phyloP scores from a whole-genome alignment of 2,888 invertebrate genomes.

The Drosophila paranaensis region DNA sequence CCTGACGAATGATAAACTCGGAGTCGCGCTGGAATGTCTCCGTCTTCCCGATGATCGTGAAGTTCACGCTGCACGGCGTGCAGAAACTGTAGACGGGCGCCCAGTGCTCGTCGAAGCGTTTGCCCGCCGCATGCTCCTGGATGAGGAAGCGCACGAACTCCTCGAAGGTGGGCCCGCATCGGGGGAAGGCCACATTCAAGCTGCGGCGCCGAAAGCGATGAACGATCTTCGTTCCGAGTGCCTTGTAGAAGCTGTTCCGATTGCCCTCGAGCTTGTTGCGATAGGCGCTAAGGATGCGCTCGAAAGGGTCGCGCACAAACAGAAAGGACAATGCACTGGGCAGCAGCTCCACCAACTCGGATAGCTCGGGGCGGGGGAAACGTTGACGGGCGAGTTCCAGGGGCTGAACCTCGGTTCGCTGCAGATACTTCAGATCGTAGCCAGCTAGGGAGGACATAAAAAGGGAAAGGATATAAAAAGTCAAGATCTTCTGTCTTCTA shows the following conservation, averaged over 20 bases:
- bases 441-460: conserved; percentile 84
- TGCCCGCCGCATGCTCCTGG: conserved; percentile 86
- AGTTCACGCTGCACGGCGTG: conserved; percentile 88
- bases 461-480: too few relatives aligned
- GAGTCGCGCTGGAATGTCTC: conserved; percentile 88
- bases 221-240: conserved; percentile 88
- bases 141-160: conserved; percentile 90
- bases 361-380: conserved; percentile 88
- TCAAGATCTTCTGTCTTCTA: background rate
- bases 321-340: conserved; percentile 88
- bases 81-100: conserved; percentile 88
- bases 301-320: conserved; percentile 90
- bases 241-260: conserved; percentile 89
- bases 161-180: conserved; percentile 88
- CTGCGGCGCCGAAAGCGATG: conserved; percentile 85
- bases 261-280: conserved; percentile 90
- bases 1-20: conserved; percentile 87
- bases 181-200: conserved; percentile 59
- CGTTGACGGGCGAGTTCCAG: conserved; percentile 89
- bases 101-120: conserved; percentile 88
- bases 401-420: conserved; percentile 87
- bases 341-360: conserved; percentile 88
- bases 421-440: conserved; percentile 87
- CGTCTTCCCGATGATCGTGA: conserved; percentile 88
- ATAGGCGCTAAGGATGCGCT: conserved; percentile 89